Evolutionary conservation across 2,797 vertebrate species (phyloP).

Genomic region (Pseudochaenichthys georgianus): DNA sequence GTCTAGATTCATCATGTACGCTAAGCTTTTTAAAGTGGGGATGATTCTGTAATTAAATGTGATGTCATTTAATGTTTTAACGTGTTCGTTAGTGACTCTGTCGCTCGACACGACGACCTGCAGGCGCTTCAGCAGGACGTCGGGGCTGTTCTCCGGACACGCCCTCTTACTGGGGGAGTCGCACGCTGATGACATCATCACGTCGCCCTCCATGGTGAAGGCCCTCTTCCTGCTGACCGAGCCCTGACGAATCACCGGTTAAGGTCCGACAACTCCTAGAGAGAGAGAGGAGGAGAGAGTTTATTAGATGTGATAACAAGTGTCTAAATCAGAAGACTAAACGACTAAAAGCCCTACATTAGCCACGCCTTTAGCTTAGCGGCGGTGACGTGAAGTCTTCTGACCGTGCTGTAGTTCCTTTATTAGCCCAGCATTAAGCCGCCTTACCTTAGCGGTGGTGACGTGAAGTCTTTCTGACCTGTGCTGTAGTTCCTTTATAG

Average conservation of each 20-base stretch:
- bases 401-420: no score
- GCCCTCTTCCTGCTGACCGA: slow-evolving; percentile 91
- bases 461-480: no score
- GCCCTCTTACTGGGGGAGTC: slow-evolving; percentile 92
- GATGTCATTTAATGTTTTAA: background rate
- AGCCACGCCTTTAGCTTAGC: no score
- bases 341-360: no score
- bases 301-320: no score
- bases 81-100: slow-evolving; percentile 68
- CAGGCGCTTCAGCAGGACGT: slow-evolving; percentile 93
- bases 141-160: slow-evolving; percentile 90
- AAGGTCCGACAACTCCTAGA: slow-evolving; percentile 94
- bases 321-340: no score
- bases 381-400: no score
- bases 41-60: background rate
- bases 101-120: slow-evolving; percentile 97
- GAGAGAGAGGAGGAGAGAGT: background rate
- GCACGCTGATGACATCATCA: slow-evolving; percentile 74
- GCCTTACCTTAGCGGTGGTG: no score
- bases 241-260: slow-evolving; percentile 95
- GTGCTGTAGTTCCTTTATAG: no score
- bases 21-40: background rate
- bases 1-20: background rate
- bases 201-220: slow-evolving; percentile 91
- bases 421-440: no score